These are phyloP conservation scores for Erethizon dorsatum DNA, from an alignment of 2,797 vertebrate genomes.

Conservation along the genomic window DNA sequence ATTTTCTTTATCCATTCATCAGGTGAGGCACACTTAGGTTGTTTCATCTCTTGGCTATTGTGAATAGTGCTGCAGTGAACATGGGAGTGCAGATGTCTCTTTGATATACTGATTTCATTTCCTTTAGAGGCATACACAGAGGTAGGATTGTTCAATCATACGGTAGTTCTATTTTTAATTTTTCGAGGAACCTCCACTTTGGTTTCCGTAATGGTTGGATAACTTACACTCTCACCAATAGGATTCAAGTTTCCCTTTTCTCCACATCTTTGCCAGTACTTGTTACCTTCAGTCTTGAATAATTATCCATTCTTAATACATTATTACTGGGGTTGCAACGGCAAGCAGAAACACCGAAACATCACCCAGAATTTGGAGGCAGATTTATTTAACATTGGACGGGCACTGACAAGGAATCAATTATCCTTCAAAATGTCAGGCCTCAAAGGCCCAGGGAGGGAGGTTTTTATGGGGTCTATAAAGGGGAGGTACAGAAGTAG, in stretches of 20 bases:
- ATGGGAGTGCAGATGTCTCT: neutral
- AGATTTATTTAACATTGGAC: too few relatives aligned
- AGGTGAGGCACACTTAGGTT: neutral
- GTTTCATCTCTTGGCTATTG: neutral
- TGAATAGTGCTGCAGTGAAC: neutral
- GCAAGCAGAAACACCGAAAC: too few relatives aligned
- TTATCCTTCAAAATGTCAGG: too few relatives aligned
- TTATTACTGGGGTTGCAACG: neutral
- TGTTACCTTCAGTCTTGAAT: neutral
- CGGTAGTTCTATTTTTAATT: neutral
- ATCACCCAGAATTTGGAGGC: too few relatives aligned
- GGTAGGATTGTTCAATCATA: neutral
- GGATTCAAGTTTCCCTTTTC: neutral
- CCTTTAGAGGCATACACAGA: neutral
- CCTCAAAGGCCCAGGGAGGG: too few relatives aligned
- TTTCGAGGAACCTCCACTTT: neutral
- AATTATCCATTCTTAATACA: neutral
- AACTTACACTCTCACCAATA: neutral
- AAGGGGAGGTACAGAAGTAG: too few relatives aligned
- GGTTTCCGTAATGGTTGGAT: neutral
- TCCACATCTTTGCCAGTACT: neutral
- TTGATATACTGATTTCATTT: neutral
- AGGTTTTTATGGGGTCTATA: too few relatives aligned
- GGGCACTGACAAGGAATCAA: too few relatives aligned
- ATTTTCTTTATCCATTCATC: neutral